Evolutionary conservation across 2,113 vertebrate genomes (phyloP), one percentile per base, ranked within the genome.

Genomic region (Brienomyrus brachyistius): DNA sequence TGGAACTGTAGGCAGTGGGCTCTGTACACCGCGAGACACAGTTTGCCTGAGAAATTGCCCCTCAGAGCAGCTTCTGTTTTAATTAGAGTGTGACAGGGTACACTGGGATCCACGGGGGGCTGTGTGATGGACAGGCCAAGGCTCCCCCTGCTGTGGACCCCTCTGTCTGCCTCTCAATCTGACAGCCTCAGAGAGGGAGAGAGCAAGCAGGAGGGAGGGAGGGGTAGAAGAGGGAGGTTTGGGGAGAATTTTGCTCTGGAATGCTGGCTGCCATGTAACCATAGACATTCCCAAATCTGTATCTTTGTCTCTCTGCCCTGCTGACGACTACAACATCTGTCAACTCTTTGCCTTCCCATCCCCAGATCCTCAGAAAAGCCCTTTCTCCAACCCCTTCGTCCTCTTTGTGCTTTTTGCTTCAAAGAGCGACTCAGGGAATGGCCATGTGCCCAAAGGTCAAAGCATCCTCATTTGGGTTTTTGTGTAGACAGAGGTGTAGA

Each of bases 221-320:
- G 70, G 70, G 89, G 59, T 87, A 83, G 82, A 66, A 86, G 87
- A 89, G 90, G 89, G 54, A 31, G 48, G 51, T 88, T 47, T 92
- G 92, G 93, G 90, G 91, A 90, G 93, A 92, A 91, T 92, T 94
- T 93, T 93, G 92, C 62, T 93, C 91, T 90, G 93, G 94, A 95
- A 95, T 95, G 92, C 91, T 90, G 90, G 88, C 93, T 94, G 94
- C 93, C 94, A 94, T 92, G 92, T 92, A 93, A 94, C 93, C 90
- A 90, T 93, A 94, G 94, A 94, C 94, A 43, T 92, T 94, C 92
- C 92, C 92, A 94, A 92, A 93, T 94, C 92, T 93, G 90, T 59
- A 80, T 89, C 77, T 89, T 86, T 89, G 84, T 56, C 80, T 84
- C 51, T 59, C 21, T 48, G 82, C 56, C 56, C 54, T 89, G 80